Base-by-base conservation (phyloP, 2,888 invertebrate species). In the Iselma pallidipennis region DNA sequence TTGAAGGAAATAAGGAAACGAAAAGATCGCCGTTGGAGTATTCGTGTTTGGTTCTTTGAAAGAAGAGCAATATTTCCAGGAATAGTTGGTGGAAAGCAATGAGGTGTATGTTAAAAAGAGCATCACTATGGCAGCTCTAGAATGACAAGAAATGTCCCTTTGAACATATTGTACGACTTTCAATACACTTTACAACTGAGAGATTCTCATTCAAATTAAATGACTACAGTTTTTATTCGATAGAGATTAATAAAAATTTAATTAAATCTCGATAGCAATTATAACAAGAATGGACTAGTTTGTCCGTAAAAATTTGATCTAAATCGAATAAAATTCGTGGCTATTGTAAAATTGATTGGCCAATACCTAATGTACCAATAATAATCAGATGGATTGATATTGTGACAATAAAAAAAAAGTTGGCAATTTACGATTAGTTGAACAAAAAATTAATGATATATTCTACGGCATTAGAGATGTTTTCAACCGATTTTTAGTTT, bases 381-480 rank as follows among this genome's bases (percentile, higher is more conserved):
- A n/a, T n/a, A n/a, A n/a, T n/a, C n/a, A n/a, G n/a, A n/a, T n/a
- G n/a, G n/a, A n/a, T n/a, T n/a, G n/a, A 37, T 6, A 16, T 16
- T 6, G 16, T 37, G 7, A 16, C 1, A 16, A 16, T 16, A 37
- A 45, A 45, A 45, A 45, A 45, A 21, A 21, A 45, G n/a, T n/a
- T 45, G 19, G 45, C 10, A 21, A 45, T 45, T 45, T 21, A 45
- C 12, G 45, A 45, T 45, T 19, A 45, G 9, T 45, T 45, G 10
- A 37, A 21, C 5, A 63, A 63, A 63, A 63, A 59, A 54, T 55
- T 63, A 63, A 63, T 63, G 63, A 63, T 45, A 59, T 57, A 59
- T 56, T 59, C 52, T 50, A 33, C 54, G 29, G 50, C 53, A 57
- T 51, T 52, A 52, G 31, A 58, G 45, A 45, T 29, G 58, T 59